A percentile compares a stretch with the other conserved stretches of the same genome.
Conservation (phyloP, 2,888 invertebrate species). For the Girardia tigrina region DNA sequence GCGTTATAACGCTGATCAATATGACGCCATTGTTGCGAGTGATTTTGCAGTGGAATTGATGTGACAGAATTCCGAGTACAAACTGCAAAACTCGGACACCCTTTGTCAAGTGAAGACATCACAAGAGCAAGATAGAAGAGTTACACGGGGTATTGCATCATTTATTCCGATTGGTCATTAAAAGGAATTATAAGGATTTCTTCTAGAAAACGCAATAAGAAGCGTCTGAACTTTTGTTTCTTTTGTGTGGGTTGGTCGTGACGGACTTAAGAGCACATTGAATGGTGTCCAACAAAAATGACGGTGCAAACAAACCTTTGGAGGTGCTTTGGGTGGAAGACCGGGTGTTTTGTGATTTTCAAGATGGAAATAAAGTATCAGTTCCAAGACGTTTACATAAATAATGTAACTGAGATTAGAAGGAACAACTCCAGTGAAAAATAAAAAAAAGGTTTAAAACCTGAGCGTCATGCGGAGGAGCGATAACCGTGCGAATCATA, state of each 20-base stretch:
- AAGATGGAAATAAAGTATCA: conserved; percentile 61
- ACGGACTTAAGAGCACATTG: conserved; percentile 51
- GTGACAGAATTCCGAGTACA: conserved; percentile 50
- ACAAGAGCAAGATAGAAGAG: conserved; percentile 38
- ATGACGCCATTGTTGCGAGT: conserved; percentile 40
- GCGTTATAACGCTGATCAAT: conserved; percentile 47
- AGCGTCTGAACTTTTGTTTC: conserved; percentile 84
- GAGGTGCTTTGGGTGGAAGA: conserved; percentile 72
- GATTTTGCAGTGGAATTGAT: conserved; percentile 39
- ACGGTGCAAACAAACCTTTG: conserved; percentile 64
- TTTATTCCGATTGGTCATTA: conserved; percentile 64
- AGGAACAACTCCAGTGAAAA: too few relatives aligned
- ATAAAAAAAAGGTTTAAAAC: too few relatives aligned
- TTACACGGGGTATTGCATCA: conserved; percentile 44
- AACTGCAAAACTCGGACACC: conserved; percentile 67
- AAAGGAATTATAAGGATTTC: conserved; percentile 79
- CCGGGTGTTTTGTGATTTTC: conserved; percentile 64
- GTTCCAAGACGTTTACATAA: neutral
- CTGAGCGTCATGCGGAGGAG: too few relatives aligned
- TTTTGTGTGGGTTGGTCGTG: conserved; percentile 57
- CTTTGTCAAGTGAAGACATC: conserved; percentile 54
- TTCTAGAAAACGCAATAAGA: conserved; percentile 86
- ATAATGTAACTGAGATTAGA: too few relatives aligned
- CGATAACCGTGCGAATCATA: too few relatives aligned
- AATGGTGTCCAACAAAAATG: conserved; percentile 66